Evolutionary conservation across 92 coral and sea anemone genomes (phyloP), one percentile per base, ranked within the genome.

Genomic region (Phenganax marumi): DNA sequence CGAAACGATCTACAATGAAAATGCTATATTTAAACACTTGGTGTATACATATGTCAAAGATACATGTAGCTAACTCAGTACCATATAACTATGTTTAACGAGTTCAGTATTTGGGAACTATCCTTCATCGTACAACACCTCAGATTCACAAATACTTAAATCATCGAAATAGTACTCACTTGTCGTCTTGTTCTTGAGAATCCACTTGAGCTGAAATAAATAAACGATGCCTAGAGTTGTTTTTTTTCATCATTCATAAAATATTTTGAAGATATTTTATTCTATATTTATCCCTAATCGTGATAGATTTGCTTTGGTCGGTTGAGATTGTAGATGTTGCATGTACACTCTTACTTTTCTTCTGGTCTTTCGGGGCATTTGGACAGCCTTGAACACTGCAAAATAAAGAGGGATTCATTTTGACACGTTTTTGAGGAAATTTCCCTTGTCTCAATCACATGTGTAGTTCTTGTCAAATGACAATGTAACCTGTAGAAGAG

Each of bases 371-470:
- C 68, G 91, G 90, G 2, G 89, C 95, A 85, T 95, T 85, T 33
- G 98, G 98, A 71, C 98, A 95, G 43, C 98, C 98, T 84, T 92
- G 93, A 46, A 95, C 91, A 88, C 98, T 95, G 70, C 17, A 80
- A 70, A 65, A 52, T 3, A 73, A 79, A 49, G 2, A 47, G 17
- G 50, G 43, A 62, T 18, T 14, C 17, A 17, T 49, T 73, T 11
- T 73, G 13, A 33, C 58, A 33, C 5, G 5, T 33, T 5, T 33
- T 33, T 33, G 5, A 33, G 3, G 43, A 33, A 33, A 33, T 33
- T 33, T 33, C 43, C 43, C 43, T 33, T 33, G 43, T 1, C 43
- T 33, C 43, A 33, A 33, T 33, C 43, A 33, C 43, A 33, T 1
- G 43, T 33, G 2, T 33, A 33, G 43, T 33, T 2, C 5, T 33